Base-by-base conservation (phyloP, 2,888 invertebrate genomes). In the Trachelus troglodyta region DNA sequence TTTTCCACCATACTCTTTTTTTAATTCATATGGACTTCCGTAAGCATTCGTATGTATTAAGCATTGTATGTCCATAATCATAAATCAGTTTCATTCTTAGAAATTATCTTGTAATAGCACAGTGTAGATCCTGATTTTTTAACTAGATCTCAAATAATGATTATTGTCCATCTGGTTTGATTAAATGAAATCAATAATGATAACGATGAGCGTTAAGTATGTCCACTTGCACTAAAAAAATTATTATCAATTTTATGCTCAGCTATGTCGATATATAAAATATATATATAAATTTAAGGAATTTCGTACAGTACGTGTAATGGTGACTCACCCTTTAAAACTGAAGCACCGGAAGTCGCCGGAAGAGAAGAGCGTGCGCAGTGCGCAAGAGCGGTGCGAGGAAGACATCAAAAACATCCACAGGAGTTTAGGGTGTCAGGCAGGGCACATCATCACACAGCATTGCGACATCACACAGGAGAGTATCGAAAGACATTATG, bases 381-480 rank as follows among this genome's bases (percentile, higher is more conserved):
- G 90, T 89, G 90, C 88, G 89, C 88, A 89, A 89, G 89, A 88
- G 88, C 85, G 90, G 89, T 89, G 89, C 89, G 89, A 87, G 86
- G 89, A 89, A 90, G 90, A 91, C 91, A 91, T 89, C 90, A 85
- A 91, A 89, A 89, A 91, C 87, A 91, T 90, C 90, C 91, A 91
- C 83, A 87, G 87, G 88, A 81, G 84, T 86, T 85, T 81, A 84
- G 82, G 88, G 86, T 87, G 87, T 85, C 89, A 90, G 90, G 88
- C 90, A 87, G 88, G 87, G 15, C 40, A 87, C 87, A 88, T 86
- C 89, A 87, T 86, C 87, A 87, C 86, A 86, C 87, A 86, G 85
- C 87, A 83, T 84, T 88, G 87, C 86, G 87, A 87, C 83, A 84
- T 85, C 85, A 88, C 85, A 84, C 86, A 87, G 86, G 83, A 86